These are phyloP conservation scores for Tyrannus savana DNA, from an alignment of 2,113 vertebrate species.

Conservation along the genomic window DNA sequence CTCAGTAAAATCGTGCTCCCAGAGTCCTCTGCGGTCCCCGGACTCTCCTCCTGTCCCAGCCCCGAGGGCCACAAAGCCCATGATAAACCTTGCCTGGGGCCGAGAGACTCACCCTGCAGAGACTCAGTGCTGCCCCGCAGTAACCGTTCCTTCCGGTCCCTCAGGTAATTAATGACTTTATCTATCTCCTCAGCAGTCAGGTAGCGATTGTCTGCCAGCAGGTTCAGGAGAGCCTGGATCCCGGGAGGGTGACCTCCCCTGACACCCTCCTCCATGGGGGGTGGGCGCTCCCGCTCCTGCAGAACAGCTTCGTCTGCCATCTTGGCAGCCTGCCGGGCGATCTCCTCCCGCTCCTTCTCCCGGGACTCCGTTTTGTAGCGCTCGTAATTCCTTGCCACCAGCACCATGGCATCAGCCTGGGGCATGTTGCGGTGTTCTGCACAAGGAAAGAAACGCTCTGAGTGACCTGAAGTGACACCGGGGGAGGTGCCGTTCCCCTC, in stretches of 20 bases:
- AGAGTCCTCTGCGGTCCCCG: neutral
- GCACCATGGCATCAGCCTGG: slow-evolving; percentile 94
- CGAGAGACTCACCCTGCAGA: slow-evolving; percentile 79
- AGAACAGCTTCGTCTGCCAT: slow-evolving; percentile 94
- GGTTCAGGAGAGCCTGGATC: slow-evolving; percentile 79
- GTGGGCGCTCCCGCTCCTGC: slow-evolving; percentile 85
- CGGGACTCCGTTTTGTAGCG: slow-evolving; percentile 91
- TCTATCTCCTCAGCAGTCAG: slow-evolving; percentile 90
- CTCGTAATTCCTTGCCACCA: slow-evolving; percentile 92
- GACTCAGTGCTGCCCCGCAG: slow-evolving; percentile 79
- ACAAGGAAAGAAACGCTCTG: neutral
- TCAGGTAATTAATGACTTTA: slow-evolving; percentile 88
- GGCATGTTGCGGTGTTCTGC: slow-evolving; percentile 98
- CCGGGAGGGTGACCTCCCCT: slow-evolving; percentile 74
- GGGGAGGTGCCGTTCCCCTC: neutral
- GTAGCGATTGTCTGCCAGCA: slow-evolving; percentile 86
- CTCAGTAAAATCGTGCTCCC: neutral
- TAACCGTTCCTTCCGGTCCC: slow-evolving; percentile 88
- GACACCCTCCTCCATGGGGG: slow-evolving; percentile 66
- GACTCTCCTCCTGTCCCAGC: neutral
- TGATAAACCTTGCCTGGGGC: neutral
- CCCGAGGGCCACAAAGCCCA: neutral
- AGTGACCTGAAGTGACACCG: neutral
- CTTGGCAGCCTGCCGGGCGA: slow-evolving; percentile 93
- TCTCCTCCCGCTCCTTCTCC: slow-evolving; percentile 93